A percentile compares a stretch with the other conserved stretches of the same genome.
phyloP scores from a whole-genome alignment of 2,113 vertebrate genomes.

The Mus musculus region GRCm39 chr12:32878001-32878500 shows the following conservation, averaged over 20 bases:
- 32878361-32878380: neutral
- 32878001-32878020: constrained; percentile 22
- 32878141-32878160: neutral
- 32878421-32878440: constrained; percentile 19
- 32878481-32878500: neutral
- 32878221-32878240: neutral
- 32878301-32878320: neutral
- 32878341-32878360: neutral
- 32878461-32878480: neutral
- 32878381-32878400: neutral
- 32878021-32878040: neutral
- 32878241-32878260: neutral
- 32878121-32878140: constrained; percentile 21
- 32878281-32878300: neutral
- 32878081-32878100: constrained; percentile 7
- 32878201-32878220: neutral
- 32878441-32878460: constrained; percentile 26
- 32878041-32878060: neutral
- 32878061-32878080: neutral
- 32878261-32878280: neutral
- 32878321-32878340: neutral
- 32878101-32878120: constrained; percentile 40
- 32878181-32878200: neutral
- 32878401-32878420: neutral
- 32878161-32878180: neutral